A percentile compares a stretch with the other conserved stretches of the same genome.
These are phyloP conservation scores for Teleiodes luculella DNA, from an alignment of 2,888 invertebrate species.

Conservation along the genomic window DNA sequence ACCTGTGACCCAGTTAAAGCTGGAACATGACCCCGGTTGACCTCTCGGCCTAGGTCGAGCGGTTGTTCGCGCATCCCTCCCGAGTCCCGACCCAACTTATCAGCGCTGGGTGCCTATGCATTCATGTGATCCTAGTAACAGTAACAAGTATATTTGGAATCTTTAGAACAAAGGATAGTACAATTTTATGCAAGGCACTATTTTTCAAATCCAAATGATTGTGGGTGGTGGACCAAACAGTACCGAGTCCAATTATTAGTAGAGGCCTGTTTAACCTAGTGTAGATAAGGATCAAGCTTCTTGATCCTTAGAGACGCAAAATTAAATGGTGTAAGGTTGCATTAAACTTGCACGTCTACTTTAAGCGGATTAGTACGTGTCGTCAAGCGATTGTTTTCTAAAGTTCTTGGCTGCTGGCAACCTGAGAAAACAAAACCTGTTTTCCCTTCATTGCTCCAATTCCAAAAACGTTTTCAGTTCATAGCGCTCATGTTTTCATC, in stretches of 20 bases:
- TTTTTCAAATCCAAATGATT: too few species aligned
- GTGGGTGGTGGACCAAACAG: too few species aligned
- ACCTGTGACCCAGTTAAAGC: slow-evolving; percentile 65
- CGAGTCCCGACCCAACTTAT: slow-evolving; percentile 28
- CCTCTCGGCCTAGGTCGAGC: slow-evolving; percentile 63
- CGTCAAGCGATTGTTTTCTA: too few species aligned
- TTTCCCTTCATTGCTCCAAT: not conserved
- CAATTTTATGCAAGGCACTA: too few species aligned
- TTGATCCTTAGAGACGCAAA: too few species aligned
- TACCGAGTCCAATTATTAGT: too few species aligned
- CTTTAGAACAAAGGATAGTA: not conserved
- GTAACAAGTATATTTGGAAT: not conserved
- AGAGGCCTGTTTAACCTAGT: too few species aligned
- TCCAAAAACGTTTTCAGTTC: slow-evolving; percentile 6
- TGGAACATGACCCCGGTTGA: slow-evolving; percentile 60
- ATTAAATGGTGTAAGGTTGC: too few species aligned
- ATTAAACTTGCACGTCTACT: too few species aligned
- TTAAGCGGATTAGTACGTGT: too few species aligned
- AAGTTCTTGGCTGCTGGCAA: too few species aligned
- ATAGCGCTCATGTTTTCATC: not conserved
- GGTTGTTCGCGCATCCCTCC: slow-evolving; percentile 32
- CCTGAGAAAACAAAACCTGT: not conserved
- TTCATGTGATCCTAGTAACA: slow-evolving; percentile 35
- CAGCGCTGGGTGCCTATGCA: slow-evolving; percentile 25
- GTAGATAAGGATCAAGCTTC: too few species aligned